Conservation (phyloP, 2,888 invertebrate genomes). For the Chelonus formosanus region DNA sequence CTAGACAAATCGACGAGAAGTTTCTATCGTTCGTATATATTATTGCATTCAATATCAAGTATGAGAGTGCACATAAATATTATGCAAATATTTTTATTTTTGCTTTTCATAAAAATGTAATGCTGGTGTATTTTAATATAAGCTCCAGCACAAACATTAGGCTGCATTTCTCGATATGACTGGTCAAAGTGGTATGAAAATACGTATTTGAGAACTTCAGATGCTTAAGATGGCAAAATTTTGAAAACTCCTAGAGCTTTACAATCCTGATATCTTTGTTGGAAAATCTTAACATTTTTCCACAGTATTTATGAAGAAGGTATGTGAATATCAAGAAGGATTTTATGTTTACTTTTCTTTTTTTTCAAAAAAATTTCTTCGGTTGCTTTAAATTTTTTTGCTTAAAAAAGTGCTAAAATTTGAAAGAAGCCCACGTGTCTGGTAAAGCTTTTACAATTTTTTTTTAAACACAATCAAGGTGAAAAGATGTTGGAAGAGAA, state of each 20-base stretch:
- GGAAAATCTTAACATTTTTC: slow-evolving; percentile 11
- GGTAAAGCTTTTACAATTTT: neutral
- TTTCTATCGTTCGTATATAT: slow-evolving; percentile 1
- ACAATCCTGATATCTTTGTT: neutral
- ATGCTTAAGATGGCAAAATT: no score
- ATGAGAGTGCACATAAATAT: neutral
- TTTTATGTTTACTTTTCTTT: slow-evolving; percentile 19
- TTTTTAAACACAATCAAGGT: no score
- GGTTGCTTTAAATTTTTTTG: neutral
- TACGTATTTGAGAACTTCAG: no score
- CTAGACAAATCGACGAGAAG: slow-evolving; percentile 29
- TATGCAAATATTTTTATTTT: slow-evolving; percentile 4
- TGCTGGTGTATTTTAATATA: no score
- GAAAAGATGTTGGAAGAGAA: no score
- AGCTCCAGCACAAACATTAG: no score
- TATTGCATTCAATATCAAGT: no score
- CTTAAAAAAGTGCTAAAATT: neutral
- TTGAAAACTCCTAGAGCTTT: no score
- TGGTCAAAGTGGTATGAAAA: no score
- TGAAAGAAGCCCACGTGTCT: neutral
- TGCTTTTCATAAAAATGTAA: neutral
- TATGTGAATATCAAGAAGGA: slow-evolving; percentile 12
- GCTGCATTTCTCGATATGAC: no score
- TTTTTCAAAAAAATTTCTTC: slow-evolving; percentile 5
- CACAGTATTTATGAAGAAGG: slow-evolving; percentile 1